Base-by-base conservation (phyloP, 35 echinoderm and acorn worm genomes). In the Stichopus chloronotus region DNA sequence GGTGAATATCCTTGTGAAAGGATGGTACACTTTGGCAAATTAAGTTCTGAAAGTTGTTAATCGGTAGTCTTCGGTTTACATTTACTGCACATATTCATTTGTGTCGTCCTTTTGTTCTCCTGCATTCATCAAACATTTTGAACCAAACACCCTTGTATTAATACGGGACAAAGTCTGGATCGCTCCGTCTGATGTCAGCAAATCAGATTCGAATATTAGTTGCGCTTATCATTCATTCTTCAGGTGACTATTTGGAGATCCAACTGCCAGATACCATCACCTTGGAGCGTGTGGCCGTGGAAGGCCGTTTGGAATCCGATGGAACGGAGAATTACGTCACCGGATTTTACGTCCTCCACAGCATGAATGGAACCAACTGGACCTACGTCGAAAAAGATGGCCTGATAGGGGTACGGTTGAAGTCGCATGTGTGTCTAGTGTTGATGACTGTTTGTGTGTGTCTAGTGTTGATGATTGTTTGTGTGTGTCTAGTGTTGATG, bases 171-270 rank as follows among this genome's bases (percentile, higher is more conserved):
- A 43, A 43, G 30, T 43, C 3, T 3, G 0, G 30, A 65, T 65
- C 1, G 61, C 61, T 17, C 11, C 61, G 9, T 14, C 61, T 65
- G 7, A 8, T 65, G 13, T 14, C 12, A 65, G 19, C 12, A 1
- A 11, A 65, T 14, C 61, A 65, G 61, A 22, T 80, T 80, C 13
- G 0, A 21, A 17, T 21, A 14, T 16, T 0, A 65, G 4, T 14
- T 65, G 9, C 9, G 11, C 61, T 30, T 16, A 80, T 80, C 22
- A 14, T 78, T 76, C 63, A 9, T 69, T 57, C 13, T 24, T 60
- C 76, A 92, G 95, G 91, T 81, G 93, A 94, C 20, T 96, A 92
- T 57, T 71, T 96, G 22, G 87, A 96, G 74, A 81, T 96, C 84
- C 88, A 92, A 57, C 58, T 96, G 6, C 95, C 95, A 10, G 95